phyloP scores from a whole-genome alignment of 1,140 invertebrate species.

The Pseudomyrmex flavicornis region DNA sequence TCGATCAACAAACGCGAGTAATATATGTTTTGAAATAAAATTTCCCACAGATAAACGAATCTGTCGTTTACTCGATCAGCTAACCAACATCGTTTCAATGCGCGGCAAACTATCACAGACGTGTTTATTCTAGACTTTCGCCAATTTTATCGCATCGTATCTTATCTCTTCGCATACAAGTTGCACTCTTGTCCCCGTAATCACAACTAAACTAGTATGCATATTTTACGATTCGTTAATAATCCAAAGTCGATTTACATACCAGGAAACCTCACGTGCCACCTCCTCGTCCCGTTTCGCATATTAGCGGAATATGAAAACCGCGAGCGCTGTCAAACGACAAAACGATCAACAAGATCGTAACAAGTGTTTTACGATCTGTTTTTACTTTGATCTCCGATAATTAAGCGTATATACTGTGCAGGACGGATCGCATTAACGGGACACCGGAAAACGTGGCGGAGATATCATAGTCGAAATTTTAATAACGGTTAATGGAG shows the following conservation, averaged over 20 bases:
- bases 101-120: neutral
- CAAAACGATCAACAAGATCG: neutral
- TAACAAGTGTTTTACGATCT: neutral
- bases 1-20: neutral
- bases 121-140: conserved; percentile 16
- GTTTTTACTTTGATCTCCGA: neutral
- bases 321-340: neutral
- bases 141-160: neutral
- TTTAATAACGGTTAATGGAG: conserved; percentile 48
- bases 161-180: neutral
- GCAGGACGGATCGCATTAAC: conserved; percentile 13
- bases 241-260: neutral
- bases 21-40: neutral
- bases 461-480: conserved; percentile 41
- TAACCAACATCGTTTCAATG: neutral
- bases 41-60: conserved; percentile 1
- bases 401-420: conserved; percentile 16
- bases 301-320: neutral
- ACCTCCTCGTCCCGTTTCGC: neutral
- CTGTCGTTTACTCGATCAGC: neutral
- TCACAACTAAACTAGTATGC: neutral
- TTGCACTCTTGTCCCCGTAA: neutral
- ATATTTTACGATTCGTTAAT: neutral
- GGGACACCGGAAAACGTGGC: neutral
- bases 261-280: neutral